Percentiles rank a stretch among this genome's conserved stretches.
Evolutionary conservation across 2,888 invertebrate genomes (phyloP).

Genomic region (Branchellion lobata): DNA sequence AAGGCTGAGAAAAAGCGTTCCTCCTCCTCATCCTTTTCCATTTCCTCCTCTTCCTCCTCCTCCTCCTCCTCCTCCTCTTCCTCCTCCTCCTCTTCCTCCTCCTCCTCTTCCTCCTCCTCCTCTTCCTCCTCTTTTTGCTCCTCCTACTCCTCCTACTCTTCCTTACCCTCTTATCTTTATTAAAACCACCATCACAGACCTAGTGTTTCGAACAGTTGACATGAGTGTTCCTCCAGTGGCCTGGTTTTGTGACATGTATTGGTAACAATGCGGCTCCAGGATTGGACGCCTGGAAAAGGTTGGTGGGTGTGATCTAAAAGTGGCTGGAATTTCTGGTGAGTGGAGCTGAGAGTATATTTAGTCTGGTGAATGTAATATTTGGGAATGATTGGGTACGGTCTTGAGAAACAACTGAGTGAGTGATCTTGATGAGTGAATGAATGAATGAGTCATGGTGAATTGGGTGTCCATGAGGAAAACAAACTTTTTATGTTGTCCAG

Average conservation of each 20-base stretch:
- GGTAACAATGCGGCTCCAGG: slow-evolving; percentile 47
- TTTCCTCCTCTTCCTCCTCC: slow-evolving; percentile 34
- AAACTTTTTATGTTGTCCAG: background rate
- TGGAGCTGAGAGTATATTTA: no score
- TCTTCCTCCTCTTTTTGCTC: no score
- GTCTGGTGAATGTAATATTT: no score
- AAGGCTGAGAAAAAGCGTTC: background rate
- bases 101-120: slow-evolving; percentile 14
- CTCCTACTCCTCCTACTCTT: no score
- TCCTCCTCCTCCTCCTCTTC: slow-evolving; percentile 24
- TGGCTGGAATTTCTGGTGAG: no score
- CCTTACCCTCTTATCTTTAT: background rate
- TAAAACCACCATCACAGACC: slow-evolving; percentile 50
- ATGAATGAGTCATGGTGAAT: no score
- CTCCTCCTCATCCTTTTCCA: slow-evolving; percentile 4
- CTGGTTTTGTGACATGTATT: slow-evolving; percentile 55
- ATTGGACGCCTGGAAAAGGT: background rate
- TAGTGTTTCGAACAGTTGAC: slow-evolving; percentile 52
- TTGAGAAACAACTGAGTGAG: no score
- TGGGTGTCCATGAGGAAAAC: background rate
- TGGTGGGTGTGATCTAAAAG: no score
- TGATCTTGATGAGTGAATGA: no score
- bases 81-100: background rate
- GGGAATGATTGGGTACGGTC: no score
- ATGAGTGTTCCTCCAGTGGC: slow-evolving; percentile 53